Percentiles rank a stretch among this genome's conserved stretches.
phyloP scores from a whole-genome alignment of 2,888 invertebrate genomes.

The Protophormia terraenovae region DNA sequence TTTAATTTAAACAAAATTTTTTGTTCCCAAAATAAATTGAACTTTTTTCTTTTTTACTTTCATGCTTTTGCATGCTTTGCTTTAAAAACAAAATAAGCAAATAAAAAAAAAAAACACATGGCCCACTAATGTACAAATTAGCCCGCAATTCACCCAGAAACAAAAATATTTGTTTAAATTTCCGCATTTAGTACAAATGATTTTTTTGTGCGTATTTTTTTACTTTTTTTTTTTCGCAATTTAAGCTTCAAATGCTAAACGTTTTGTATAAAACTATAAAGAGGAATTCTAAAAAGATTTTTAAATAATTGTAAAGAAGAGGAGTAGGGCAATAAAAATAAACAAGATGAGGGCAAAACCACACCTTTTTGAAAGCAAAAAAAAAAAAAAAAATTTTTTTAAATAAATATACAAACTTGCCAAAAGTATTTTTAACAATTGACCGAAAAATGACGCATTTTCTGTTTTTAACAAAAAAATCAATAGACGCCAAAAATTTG shows the following conservation, averaged over 20 bases:
- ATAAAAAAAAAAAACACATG: conserved; percentile 45
- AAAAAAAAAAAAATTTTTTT: not conserved
- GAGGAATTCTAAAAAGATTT: not conserved
- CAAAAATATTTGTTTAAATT: conserved; percentile 53
- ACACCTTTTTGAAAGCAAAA: conserved; percentile 30
- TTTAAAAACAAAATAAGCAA: conserved; percentile 5
- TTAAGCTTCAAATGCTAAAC: conserved; percentile 42
- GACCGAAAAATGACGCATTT: conserved; percentile 61
- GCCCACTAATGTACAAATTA: conserved; percentile 65
- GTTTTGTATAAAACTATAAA: not conserved
- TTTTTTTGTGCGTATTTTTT: not conserved
- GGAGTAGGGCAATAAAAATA: not conserved
- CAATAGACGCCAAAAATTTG: not conserved
- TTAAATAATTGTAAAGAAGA: not conserved
- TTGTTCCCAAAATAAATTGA: conserved; percentile 30
- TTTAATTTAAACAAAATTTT: too few species aligned
- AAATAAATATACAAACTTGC: too few species aligned
- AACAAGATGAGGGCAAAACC: conserved; percentile 21
- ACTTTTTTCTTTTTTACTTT: conserved; percentile 14
- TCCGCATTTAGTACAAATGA: conserved; percentile 59
- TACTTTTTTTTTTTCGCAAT: conserved; percentile 26
- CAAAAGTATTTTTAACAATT: conserved; percentile 51
- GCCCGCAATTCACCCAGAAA: conserved; percentile 58
- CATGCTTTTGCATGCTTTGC: not conserved
- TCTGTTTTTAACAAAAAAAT: too few species aligned